These are phyloP conservation scores for Heterochromis multidens DNA, from an alignment of 2,113 vertebrate genomes.

Conservation along the genomic window DNA sequence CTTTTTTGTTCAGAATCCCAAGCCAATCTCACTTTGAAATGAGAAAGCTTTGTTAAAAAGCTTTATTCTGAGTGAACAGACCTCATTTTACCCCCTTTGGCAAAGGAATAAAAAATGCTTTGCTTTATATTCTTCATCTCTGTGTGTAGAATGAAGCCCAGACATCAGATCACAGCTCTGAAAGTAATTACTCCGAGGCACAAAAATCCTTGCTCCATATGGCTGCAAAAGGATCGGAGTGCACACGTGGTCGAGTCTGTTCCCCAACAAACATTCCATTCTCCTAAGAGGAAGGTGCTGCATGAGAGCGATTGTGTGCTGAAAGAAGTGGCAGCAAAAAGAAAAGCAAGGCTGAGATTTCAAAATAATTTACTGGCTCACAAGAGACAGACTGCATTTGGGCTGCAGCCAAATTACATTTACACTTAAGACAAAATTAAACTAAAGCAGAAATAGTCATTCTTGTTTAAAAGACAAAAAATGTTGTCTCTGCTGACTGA, in stretches of 20 bases:
- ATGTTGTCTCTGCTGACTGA: background rate
- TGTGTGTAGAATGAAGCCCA: conserved; percentile 2
- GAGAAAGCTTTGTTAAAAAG: conserved; percentile 1
- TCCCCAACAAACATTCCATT: conserved; percentile 41
- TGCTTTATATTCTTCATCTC: background rate
- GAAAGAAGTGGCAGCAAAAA: background rate
- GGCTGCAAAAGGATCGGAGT: conserved; percentile 13
- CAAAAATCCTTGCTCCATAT: conserved; percentile 27
- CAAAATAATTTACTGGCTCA: background rate
- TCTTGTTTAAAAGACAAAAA: background rate
- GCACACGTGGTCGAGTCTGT: conserved; percentile 21
- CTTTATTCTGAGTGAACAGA: conserved; percentile 12
- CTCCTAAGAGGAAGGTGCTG: conserved; percentile 26
- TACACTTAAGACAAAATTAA: background rate
- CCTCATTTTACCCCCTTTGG: background rate
- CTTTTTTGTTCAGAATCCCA: background rate
- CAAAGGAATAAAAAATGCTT: conserved; percentile 11
- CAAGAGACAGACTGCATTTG: background rate
- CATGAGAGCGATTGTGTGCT: background rate
- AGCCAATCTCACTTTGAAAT: conserved; percentile 16
- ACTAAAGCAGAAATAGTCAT: background rate
- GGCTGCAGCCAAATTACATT: background rate
- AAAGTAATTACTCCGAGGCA: conserved; percentile 40
- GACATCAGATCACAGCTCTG: conserved; percentile 35
- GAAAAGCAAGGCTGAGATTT: conserved; percentile 6